phyloP scores from a whole-genome alignment of 1,140 invertebrate species.

The Pseudachorutes palmiensis region DNA sequence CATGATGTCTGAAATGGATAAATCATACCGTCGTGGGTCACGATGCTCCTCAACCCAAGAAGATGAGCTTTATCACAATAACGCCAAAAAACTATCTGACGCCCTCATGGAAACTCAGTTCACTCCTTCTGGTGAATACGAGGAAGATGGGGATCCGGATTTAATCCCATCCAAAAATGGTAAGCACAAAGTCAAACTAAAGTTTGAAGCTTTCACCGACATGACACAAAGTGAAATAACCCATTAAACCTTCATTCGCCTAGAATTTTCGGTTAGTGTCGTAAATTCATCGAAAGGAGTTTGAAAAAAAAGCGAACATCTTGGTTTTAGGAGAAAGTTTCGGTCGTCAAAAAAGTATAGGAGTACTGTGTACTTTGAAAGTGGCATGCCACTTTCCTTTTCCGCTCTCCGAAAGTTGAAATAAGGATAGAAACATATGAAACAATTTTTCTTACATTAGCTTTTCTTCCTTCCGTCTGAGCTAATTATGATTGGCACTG shows the following conservation, averaged over 20 bases:
- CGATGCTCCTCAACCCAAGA: conserved; percentile 34
- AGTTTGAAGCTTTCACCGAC: not conserved
- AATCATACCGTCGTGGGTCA: conserved; percentile 34
- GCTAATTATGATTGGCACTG: conserved; percentile 33
- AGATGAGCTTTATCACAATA: conserved; percentile 37
- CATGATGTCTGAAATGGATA: conserved; percentile 28
- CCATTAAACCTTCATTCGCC: too few species aligned
- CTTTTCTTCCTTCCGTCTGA: conserved; percentile 24
- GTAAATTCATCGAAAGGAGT: too few species aligned
- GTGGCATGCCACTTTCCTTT: too few species aligned
- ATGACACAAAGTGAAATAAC: too few species aligned
- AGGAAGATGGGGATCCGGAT: conserved; percentile 38
- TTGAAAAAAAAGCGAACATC: too few species aligned
- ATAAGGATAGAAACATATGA: too few species aligned
- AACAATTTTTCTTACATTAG: conserved; percentile 33
- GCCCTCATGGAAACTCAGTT: conserved; percentile 32
- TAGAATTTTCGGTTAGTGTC: too few species aligned
- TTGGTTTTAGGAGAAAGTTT: too few species aligned
- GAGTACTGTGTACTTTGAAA: too few species aligned
- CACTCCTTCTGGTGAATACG: conserved; percentile 28
- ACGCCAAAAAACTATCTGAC: conserved; percentile 30
- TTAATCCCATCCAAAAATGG: conserved; percentile 38
- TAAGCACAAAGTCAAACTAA: conserved; percentile 15
- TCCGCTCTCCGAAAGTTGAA: too few species aligned
- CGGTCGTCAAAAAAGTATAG: too few species aligned